phyloP scores from a whole-genome alignment of 2,113 vertebrate species.

The Alethe diademata region DNA sequence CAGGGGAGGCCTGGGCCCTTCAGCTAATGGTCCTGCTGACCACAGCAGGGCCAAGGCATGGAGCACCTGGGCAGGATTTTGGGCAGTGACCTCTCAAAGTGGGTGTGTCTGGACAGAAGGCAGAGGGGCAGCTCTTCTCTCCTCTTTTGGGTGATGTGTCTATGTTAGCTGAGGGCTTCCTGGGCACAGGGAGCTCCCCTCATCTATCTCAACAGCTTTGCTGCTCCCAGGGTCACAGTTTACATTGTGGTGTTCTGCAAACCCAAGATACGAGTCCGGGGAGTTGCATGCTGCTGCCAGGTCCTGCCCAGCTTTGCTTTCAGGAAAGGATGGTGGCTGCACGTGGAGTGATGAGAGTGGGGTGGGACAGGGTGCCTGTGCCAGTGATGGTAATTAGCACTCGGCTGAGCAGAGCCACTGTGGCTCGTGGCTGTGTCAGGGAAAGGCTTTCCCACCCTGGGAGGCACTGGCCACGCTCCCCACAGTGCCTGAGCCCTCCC shows the following conservation, averaged over 20 bases:
- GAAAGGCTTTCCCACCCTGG: background rate
- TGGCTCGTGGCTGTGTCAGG: background rate
- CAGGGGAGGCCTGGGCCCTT: background rate
- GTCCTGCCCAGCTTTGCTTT: background rate
- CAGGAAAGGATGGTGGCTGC: background rate
- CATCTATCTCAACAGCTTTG: background rate
- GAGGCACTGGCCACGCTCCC: background rate
- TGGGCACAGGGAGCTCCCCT: background rate
- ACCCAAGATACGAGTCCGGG: accelerated
- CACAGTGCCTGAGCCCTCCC: background rate
- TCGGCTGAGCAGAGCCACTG: accelerated
- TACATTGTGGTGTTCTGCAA: background rate
- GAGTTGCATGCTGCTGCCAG: background rate
- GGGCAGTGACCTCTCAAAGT: background rate
- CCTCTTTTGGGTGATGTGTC: background rate
- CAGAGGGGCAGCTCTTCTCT: background rate
- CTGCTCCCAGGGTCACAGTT: accelerated
- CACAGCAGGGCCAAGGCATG: accelerated
- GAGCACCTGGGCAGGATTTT: background rate
- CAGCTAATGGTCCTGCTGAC: background rate
- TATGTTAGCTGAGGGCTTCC: background rate
- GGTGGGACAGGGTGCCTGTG: background rate
- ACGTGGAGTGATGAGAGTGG: accelerated
- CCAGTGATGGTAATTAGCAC: background rate
- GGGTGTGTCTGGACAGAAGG: background rate